A percentile compares a stretch with the other conserved stretches of the same genome.
These are phyloP conservation scores for Athrips mouffetella DNA, from an alignment of 2,888 invertebrate genomes.

Conservation along the genomic window DNA sequence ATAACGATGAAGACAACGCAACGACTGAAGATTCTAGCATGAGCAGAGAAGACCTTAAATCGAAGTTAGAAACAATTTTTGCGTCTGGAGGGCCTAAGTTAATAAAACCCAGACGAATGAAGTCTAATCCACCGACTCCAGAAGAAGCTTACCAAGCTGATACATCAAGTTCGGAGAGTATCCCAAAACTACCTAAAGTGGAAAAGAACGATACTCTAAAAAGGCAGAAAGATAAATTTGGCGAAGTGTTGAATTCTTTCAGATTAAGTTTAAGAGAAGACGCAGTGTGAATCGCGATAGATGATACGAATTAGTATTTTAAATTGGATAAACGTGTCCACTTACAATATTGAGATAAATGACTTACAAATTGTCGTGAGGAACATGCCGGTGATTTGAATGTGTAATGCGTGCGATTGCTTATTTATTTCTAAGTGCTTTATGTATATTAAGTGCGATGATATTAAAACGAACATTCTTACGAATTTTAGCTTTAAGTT, in stretches of 20 bases:
- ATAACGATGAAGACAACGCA: not conserved
- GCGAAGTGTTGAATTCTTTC: slow-evolving; percentile 66
- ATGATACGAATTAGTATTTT: not conserved
- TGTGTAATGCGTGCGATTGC: not conserved
- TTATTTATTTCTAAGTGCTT: slow-evolving; percentile 46
- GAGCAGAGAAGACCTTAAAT: slow-evolving; percentile 60
- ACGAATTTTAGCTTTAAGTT: slow-evolving; percentile 22
- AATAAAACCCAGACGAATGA: slow-evolving; percentile 53
- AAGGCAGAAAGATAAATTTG: slow-evolving; percentile 62
- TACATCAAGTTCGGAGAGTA: slow-evolving; percentile 53
- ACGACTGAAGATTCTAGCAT: slow-evolving; percentile 44
- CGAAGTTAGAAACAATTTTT: slow-evolving; percentile 63
- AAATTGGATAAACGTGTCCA: too few relatives aligned
- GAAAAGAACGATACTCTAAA: slow-evolving; percentile 70
- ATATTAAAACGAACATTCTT: slow-evolving; percentile 15
- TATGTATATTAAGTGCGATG: slow-evolving; percentile 36
- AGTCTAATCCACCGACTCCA: slow-evolving; percentile 59
- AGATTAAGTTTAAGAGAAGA: slow-evolving; percentile 61
- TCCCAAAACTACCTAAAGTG: slow-evolving; percentile 54
- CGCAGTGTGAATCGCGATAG: slow-evolving; percentile 36
- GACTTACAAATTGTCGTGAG: not conserved
- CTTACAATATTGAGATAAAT: not conserved
- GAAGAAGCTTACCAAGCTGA: slow-evolving; percentile 59
- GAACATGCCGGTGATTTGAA: not conserved
- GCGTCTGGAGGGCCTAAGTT: slow-evolving; percentile 55